phyloP scores from a whole-genome alignment of 2,888 invertebrate species.

The Cephus spinipes region DNA sequence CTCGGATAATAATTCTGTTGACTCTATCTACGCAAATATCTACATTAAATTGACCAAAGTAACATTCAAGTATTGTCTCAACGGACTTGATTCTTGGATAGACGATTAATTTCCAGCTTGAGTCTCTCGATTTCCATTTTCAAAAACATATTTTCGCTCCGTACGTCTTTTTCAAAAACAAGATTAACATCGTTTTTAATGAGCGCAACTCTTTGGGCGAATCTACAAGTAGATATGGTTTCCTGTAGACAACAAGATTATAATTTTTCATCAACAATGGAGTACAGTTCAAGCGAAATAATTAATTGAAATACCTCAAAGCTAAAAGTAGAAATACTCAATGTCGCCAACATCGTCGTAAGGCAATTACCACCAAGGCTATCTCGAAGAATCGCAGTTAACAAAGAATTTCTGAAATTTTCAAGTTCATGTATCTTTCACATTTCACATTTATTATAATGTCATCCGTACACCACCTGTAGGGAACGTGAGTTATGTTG shows the following conservation, averaged over 20 bases:
- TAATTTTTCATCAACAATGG: slow-evolving; percentile 28
- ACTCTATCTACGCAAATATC: slow-evolving; percentile 22
- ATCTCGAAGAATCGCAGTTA: slow-evolving; percentile 69
- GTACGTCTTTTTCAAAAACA: slow-evolving; percentile 65
- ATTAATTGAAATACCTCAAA: slow-evolving; percentile 48
- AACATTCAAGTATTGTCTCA: background rate
- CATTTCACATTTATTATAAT: slow-evolving; percentile 7
- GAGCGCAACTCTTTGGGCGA: slow-evolving; percentile 69
- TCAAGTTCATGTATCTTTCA: slow-evolving; percentile 21
- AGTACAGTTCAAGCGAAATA: slow-evolving; percentile 17
- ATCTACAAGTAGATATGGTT: slow-evolving; percentile 70
- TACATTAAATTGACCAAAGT: background rate
- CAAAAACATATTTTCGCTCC: slow-evolving; percentile 65
- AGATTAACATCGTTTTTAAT: slow-evolving; percentile 67
- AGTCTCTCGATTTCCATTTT: slow-evolving; percentile 64
- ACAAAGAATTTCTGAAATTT: slow-evolving; percentile 69
- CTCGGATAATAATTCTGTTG: slow-evolving; percentile 34
- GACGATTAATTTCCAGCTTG: slow-evolving; percentile 50
- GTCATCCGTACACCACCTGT: slow-evolving; percentile 54
- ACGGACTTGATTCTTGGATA: background rate
- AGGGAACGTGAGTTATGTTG: slow-evolving; percentile 61
- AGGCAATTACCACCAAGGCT: slow-evolving; percentile 70
- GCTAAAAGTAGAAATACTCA: slow-evolving; percentile 58
- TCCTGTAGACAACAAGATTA: slow-evolving; percentile 61
- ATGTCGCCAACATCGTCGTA: slow-evolving; percentile 70